Conservation (phyloP, 2,888 invertebrate genomes). For the Drepana falcataria region DNA sequence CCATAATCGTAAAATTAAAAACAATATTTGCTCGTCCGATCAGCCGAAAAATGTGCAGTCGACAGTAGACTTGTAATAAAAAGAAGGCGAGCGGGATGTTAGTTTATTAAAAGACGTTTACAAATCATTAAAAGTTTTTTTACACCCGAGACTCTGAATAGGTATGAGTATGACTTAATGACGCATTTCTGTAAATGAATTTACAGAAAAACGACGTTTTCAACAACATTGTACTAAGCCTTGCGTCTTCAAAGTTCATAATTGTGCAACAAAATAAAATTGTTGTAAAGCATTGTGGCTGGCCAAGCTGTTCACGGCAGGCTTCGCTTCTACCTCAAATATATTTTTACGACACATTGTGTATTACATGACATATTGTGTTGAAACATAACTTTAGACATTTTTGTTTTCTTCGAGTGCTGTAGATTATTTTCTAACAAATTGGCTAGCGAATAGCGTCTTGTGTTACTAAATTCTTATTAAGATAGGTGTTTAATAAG, state of each 20-base stretch:
- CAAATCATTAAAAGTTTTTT: background rate
- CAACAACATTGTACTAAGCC: background rate
- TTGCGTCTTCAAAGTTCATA: background rate
- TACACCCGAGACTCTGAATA: background rate
- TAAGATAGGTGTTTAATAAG: no score
- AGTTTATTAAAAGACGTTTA: background rate
- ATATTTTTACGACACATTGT: conserved; percentile 2
- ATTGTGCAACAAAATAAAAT: background rate
- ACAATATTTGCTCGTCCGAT: background rate
- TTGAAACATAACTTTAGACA: background rate
- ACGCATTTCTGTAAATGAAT: background rate
- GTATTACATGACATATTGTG: background rate
- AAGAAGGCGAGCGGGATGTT: background rate
- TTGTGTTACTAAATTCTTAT: no score
- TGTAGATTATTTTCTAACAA: background rate
- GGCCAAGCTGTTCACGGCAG: conserved; percentile 1
- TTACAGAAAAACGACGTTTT: background rate
- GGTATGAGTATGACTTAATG: background rate
- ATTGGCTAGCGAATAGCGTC: no score
- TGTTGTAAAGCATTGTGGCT: conserved; percentile 1
- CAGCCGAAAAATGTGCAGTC: background rate
- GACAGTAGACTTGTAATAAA: background rate
- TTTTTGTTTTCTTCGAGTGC: background rate
- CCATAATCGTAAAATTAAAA: background rate
- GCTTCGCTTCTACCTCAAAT: background rate